Evolutionary conservation across 2,113 vertebrate genomes (phyloP).

Genomic region (Aleadryas rufinucha): DNA sequence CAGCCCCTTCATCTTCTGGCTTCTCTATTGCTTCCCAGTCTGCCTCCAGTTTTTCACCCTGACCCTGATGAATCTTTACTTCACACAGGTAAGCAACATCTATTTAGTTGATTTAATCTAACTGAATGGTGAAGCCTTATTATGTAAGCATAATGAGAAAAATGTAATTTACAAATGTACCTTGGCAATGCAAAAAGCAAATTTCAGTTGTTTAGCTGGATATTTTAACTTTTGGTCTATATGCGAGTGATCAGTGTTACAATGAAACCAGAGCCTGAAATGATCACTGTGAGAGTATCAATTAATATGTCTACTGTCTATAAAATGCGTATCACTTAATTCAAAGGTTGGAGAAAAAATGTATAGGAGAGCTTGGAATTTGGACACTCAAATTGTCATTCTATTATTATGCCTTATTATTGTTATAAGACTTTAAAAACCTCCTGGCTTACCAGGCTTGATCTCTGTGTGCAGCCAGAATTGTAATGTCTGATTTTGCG

Average conservation of each 20-base stretch:
- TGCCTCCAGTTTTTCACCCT: constrained; percentile 99
- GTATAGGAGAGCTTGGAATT: not conserved
- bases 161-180: not conserved
- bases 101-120: not conserved
- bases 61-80: constrained; percentile 96
- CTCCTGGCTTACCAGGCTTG: not conserved
- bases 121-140: not conserved
- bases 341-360: not conserved
- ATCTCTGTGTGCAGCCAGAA: not conserved
- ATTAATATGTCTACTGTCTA: not conserved
- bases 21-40: constrained; percentile 96
- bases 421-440: not conserved
- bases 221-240: not conserved
- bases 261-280: not conserved
- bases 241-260: not conserved
- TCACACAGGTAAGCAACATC: constrained; percentile 85
- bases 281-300: not conserved
- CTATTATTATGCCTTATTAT: not conserved
- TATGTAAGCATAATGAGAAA: not conserved
- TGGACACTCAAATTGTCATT: not conserved
- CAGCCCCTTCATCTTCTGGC: constrained; percentile 92
- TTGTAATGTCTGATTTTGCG: not conserved
- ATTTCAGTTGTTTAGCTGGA: not conserved
- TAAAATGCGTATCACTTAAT: not conserved
- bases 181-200: not conserved